Evolutionary conservation across 1,140 invertebrate genomes (phyloP).

Genomic region (Sipha flava): DNA sequence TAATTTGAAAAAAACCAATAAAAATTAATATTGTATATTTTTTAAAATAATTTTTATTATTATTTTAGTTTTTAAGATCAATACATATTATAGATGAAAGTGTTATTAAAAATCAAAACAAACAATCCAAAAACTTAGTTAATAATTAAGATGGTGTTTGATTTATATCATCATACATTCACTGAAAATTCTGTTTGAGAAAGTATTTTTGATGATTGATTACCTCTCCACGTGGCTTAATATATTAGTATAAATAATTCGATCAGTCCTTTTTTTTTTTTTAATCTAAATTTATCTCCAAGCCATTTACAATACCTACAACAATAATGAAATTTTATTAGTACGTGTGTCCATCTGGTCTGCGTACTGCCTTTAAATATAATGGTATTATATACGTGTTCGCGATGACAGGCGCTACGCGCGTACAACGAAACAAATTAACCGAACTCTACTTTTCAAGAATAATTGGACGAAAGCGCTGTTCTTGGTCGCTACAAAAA

Average conservation of each 20-base stretch:
- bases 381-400: neutral
- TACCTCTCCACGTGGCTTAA: neutral
- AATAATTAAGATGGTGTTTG: too few relatives aligned
- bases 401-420: too few relatives aligned
- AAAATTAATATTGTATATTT: too few relatives aligned
- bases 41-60: too few relatives aligned
- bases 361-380: neutral
- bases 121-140: neutral
- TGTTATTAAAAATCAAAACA: neutral
- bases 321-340: neutral
- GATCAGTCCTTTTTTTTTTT: neutral
- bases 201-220: neutral
- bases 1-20: neutral
- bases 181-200: neutral
- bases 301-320: too few relatives aligned
- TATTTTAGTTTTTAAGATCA: too few relatives aligned
- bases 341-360: neutral
- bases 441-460: neutral
- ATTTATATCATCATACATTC: neutral
- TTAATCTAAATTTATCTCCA: neutral
- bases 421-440: neutral
- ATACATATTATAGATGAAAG: too few relatives aligned
- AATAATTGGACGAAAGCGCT: neutral
- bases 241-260: neutral
- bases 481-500: neutral